Base-by-base conservation (phyloP, 1,140 invertebrate species). In the Tetramorium alpestre region DNA sequence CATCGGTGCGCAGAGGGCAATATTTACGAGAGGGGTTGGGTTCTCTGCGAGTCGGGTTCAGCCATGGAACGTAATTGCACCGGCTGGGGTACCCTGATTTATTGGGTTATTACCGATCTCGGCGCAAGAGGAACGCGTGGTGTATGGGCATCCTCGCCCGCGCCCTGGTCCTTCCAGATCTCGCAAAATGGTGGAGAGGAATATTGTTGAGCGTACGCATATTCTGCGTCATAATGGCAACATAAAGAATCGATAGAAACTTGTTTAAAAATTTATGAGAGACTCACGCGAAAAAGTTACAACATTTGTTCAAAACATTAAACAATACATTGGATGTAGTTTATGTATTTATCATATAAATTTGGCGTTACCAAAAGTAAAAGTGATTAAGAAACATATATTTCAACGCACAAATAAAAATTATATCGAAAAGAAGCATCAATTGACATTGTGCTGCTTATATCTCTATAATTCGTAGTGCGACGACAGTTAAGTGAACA, bases 11-110 rank as follows among this genome's bases (percentile, higher is more conserved):
- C 54, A 84, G 88, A 90, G 90, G 88, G 93, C 92, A 92, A 94
- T 94, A 94, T 94, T 94, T 94, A 94, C 94, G 93, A 94, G 93
- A 93, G 93, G 93, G 92, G 93, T 91, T 93, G 91, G 94, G 91
- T 93, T 93, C 88, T 81, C 88, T 81, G 80, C 85, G 89, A 88
- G 90, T 91, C 22, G 28, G 60, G 25, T 89, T 89, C 87, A 91
- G 56, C 89, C 90, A 88, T 86, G 86, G 86, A 88, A 90, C 89
- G 93, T 94, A 94, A 94, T 94, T 94, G 94, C 93, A 94, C 90
- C 87, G 91, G 87, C 92, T 85, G 89, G 93, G 81, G 87, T 92
- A 91, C 90, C 81, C 93, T 94, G 94, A 94, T 94, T 94, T 94
- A 94, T 94, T 94, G 93, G 94, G 90, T 94, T 94, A 94, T 94